Conservation (phyloP, 2,113 vertebrate genomes). For the Lampris incognitus region DNA sequence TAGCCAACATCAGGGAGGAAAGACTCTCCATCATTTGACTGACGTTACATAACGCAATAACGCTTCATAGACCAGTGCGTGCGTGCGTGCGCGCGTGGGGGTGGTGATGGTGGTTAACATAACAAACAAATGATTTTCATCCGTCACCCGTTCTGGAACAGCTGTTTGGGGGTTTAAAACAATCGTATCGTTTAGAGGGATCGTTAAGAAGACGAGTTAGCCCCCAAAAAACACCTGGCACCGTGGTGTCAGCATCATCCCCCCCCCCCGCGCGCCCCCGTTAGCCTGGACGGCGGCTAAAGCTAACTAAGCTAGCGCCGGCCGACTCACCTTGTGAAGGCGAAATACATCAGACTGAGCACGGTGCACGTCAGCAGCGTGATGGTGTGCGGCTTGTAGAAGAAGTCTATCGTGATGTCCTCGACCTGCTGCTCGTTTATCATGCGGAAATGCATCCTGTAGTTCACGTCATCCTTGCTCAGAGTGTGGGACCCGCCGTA, state of each 20-base stretch:
- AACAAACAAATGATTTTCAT: background rate
- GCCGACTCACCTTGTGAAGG: conserved; percentile 88
- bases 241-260: conserved; percentile 44
- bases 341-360: conserved; percentile 96
- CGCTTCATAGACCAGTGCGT: no score
- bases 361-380: conserved; percentile 94
- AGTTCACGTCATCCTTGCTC: conserved; percentile 96
- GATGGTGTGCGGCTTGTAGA: conserved; percentile 97
- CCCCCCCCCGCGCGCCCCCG: background rate
- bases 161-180: no score
- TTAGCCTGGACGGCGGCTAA: conserved; percentile 43
- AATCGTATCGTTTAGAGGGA: no score
- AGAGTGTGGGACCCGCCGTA: conserved; percentile 87
- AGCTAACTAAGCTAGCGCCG: conserved; percentile 42
- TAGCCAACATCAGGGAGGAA: conserved; percentile 25
- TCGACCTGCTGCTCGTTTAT: conserved; percentile 99
- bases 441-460: conserved; percentile 97
- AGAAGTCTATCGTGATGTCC: conserved; percentile 97
- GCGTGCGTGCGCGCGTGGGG: no score
- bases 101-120: no score
- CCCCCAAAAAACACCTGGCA: conserved; percentile 19
- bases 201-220: background rate
- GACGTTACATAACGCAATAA: background rate
- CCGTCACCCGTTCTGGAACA: background rate
- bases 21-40: background rate